phyloP scores from a whole-genome alignment of 2,113 vertebrate species.

The Tyrannus savana region DNA sequence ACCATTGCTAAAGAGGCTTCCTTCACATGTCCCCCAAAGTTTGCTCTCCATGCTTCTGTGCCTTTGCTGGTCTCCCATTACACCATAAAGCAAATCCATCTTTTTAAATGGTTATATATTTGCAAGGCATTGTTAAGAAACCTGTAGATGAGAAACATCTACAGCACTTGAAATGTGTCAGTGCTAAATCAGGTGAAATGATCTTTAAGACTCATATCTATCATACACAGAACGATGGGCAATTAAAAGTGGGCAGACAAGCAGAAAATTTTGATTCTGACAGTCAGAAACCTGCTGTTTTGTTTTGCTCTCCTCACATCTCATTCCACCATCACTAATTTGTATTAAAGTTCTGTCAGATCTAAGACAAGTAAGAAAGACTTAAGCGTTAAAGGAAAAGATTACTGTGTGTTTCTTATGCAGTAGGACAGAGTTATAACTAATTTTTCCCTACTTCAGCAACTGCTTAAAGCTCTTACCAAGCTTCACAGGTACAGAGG shows the following conservation, averaged over 20 bases:
- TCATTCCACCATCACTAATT: background rate
- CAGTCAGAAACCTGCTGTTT: background rate
- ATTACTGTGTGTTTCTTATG: background rate
- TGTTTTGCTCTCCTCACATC: background rate
- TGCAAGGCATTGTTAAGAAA: background rate
- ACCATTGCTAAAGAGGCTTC: background rate
- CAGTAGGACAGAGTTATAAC: background rate
- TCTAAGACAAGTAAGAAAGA: background rate
- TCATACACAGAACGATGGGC: accelerated
- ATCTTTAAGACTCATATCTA: background rate
- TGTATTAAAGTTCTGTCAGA: background rate
- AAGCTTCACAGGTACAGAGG: background rate
- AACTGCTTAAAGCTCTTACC: background rate
- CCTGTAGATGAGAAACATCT: background rate
- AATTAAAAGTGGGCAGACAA: background rate
- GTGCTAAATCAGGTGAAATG: background rate
- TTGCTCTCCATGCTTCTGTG: background rate
- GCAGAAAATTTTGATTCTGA: background rate
- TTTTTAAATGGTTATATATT: background rate
- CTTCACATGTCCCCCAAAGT: background rate
- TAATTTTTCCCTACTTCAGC: background rate
- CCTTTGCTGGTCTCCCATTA: background rate
- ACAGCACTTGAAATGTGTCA: background rate
- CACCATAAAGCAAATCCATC: background rate
- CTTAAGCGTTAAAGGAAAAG: background rate